Evolutionary conservation across 2,888 invertebrate species (phyloP).

Genomic region (Heliconius hortense): DNA sequence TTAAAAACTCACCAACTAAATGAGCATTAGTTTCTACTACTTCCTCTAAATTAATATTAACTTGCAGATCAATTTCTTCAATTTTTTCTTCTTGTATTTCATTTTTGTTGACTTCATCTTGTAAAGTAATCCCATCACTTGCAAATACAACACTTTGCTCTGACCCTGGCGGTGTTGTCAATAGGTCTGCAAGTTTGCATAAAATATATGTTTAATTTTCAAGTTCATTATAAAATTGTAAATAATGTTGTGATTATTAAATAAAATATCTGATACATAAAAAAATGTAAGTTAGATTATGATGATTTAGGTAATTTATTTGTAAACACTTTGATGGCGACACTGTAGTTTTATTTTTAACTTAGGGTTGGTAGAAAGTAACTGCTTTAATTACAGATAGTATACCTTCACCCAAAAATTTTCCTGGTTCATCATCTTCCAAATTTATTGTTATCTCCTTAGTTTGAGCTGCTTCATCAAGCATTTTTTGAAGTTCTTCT

Average conservation of each 20-base stretch:
- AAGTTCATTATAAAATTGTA: background rate
- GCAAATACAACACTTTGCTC: conserved; percentile 81
- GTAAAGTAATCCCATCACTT: conserved; percentile 77
- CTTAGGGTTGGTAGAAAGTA: no score
- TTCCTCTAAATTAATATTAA: conserved; percentile 82
- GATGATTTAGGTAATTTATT: background rate
- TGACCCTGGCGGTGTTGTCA: conserved; percentile 87
- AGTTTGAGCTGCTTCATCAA: conserved; percentile 60
- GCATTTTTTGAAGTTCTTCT: conserved; percentile 75
- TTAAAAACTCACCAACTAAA: conserved; percentile 69
- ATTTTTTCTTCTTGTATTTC: conserved; percentile 48
- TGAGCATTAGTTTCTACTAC: conserved; percentile 83
- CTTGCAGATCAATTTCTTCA: conserved; percentile 58
- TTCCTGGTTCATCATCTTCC: conserved; percentile 67
- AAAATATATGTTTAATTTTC: background rate
- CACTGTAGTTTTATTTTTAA: background rate
- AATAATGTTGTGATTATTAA: background rate
- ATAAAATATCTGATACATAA: background rate
- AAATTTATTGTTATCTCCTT: conserved; percentile 69
- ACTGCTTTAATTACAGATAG: background rate
- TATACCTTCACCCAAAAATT: conserved; percentile 77
- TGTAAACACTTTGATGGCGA: background rate
- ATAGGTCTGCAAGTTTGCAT: conserved; percentile 68
- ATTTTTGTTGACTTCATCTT: conserved; percentile 50
- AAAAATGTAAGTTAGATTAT: background rate